Base-by-base conservation (phyloP, 1,140 invertebrate genomes). In the Mya arenaria region DNA sequence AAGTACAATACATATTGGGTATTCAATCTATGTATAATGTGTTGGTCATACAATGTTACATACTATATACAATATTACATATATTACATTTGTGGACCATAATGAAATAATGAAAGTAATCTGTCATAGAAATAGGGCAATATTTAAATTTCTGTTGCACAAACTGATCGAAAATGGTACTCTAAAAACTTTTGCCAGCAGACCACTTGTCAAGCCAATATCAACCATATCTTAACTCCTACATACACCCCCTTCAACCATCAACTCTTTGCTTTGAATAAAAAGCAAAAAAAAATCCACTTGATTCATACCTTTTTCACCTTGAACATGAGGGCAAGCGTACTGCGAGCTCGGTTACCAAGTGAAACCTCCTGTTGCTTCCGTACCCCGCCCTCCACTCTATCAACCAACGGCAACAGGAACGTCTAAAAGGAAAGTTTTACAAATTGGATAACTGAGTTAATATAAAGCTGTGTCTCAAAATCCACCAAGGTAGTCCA, bases 401-500 rank as follows among this genome's bases (percentile, higher is more conserved):
- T 60, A 30, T 58, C 34, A 25, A 78, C 36, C n/a, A 78, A 30
- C 1, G 63, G 75, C 30, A 78, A 10, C n/a, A 78, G 56, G 37
- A 66, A 55, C 5, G 25, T 44, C 75, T 78, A 17, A 66, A 78
- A 78, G 30, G 44, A 3, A 5, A 60, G 28, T 10, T 8, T 17
- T 13, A 17, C 56, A 13, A 25, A 15, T 8, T 60, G n/a, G n/a
- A n/a, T n/a, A n/a, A n/a, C n/a, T n/a, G n/a, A n/a, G n/a, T 13
- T 48, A 48, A 13, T 13, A 48, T n/a, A 48, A 48, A 48, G 10
- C 10, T 13, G 44, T 48, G 44, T 13, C 44, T 13, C 10, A 48
- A 48, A 48, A 10, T 13, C n/a, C 44, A 48, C 10, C 44, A 48
- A 48, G 10, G 10, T 13, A 13, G 44, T 13, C 10, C 10, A 48